A percentile compares a stretch with the other conserved stretches of the same genome.
Conservation (phyloP, 2,888 invertebrate genomes). For the Acleris sparsana region DNA sequence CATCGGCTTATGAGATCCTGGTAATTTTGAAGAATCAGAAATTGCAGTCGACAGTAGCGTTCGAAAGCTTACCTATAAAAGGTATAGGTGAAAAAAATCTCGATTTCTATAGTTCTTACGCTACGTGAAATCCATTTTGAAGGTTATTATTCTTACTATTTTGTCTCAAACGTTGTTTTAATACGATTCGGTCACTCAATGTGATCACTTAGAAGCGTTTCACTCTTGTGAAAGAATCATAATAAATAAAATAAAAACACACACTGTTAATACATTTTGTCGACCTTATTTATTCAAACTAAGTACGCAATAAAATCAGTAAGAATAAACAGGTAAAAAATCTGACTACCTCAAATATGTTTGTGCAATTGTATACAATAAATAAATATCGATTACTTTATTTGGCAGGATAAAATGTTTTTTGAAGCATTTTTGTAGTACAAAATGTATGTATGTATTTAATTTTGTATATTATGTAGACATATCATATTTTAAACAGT, state of each 20-base stretch:
- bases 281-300: slow-evolving; percentile 1
- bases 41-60: too few species aligned
- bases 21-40: too few species aligned
- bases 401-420: slow-evolving; percentile 33
- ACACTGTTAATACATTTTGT: too few species aligned
- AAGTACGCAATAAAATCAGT: slow-evolving; percentile 2
- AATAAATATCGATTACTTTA: slow-evolving; percentile 24
- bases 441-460: slow-evolving; percentile 33
- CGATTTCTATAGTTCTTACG: too few species aligned
- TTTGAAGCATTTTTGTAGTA: slow-evolving; percentile 32
- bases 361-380: slow-evolving; percentile 25
- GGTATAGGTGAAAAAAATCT: too few species aligned
- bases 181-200: not conserved
- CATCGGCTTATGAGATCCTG: too few species aligned
- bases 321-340: slow-evolving; percentile 5
- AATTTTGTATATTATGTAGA: slow-evolving; percentile 24
- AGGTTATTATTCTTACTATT: slow-evolving; percentile 20
- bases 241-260: not conserved
- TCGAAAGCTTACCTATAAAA: too few species aligned
- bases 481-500: slow-evolving; percentile 11
- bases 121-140: too few species aligned
- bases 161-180: slow-evolving; percentile 15
- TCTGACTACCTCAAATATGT: slow-evolving; percentile 7
- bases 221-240: slow-evolving; percentile 13
- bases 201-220: too few species aligned